These are phyloP conservation scores for rabbit (Oryctolagus cuniculus) DNA, from an alignment of 2,113 vertebrate genomes.

Conservation along the genomic window mOryCun1.1 NC_091442.1:59983501-59984000, in stretches of 20 bases:
- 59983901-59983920: background rate
- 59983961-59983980: background rate
- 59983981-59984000: background rate
- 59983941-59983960: background rate
- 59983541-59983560: no score
- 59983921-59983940: background rate
- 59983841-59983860: background rate
- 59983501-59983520: no score
- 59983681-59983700: background rate
- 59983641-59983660: no score
- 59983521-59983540: no score
- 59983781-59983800: background rate
- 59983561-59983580: no score
- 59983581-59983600: no score
- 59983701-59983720: constrained; percentile 16
- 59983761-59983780: background rate
- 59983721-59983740: constrained; percentile 10
- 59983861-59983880: constrained; percentile 20
- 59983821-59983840: background rate
- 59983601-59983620: no score
- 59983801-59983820: background rate
- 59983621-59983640: no score
- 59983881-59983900: constrained; percentile 7
- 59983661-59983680: no score
- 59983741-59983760: constrained; percentile 28